Base-by-base conservation (phyloP, 2,888 invertebrate genomes). In the Drosophila parthenogenetica region DNA sequence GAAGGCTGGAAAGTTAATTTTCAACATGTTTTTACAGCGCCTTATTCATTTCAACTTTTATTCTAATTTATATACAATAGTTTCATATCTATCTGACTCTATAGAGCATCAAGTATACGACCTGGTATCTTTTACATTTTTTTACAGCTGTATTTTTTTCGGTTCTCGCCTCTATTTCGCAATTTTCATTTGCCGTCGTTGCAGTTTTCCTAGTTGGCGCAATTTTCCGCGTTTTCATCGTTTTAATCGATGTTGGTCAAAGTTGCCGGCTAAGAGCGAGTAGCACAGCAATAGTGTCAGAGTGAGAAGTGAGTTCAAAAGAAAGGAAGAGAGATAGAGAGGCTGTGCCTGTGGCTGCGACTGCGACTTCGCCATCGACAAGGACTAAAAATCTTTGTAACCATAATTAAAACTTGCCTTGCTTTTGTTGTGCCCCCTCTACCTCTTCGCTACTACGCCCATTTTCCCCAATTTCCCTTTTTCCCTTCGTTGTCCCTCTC, bases 191-290 rank as follows among this genome's bases (percentile, higher is more conserved):
- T 87, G 83, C 86, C 74, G 67, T 69, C 86, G 69, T 77, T 82
- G 88, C 83, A 83, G 79, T 87, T 83, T 87, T 83, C 67, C 85
- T 83, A 87, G 81, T 87, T 85, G 85, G 86, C 80, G 88, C 83
- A 87, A 88, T 84, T 84, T 88, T 88, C 72, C 89, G 79, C 89
- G 87, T 87, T 85, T 88, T 85, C 89, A 85, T 87, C 85, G 87
- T 85, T 85, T 85, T 85, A 85, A 85, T 89, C 85, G 85, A 85
- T 89, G 85, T 85, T 85, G 85, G 85, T 85, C 89, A 85, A 88
- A 85, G 81, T 85, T 88, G 77, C 37, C 53, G 39, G 53, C 60
- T 16, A 11, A 13, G 39, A 25, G 49, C 10, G 54, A 29, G 22
- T 5, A 10, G 0, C 8, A 13, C n/a, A 10, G 35, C 13, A 8